Evolutionary conservation across 1,140 invertebrate species (phyloP), one percentile per base, ranked within the genome.

Genomic region (Pseudomyrmex sp.): DNA sequence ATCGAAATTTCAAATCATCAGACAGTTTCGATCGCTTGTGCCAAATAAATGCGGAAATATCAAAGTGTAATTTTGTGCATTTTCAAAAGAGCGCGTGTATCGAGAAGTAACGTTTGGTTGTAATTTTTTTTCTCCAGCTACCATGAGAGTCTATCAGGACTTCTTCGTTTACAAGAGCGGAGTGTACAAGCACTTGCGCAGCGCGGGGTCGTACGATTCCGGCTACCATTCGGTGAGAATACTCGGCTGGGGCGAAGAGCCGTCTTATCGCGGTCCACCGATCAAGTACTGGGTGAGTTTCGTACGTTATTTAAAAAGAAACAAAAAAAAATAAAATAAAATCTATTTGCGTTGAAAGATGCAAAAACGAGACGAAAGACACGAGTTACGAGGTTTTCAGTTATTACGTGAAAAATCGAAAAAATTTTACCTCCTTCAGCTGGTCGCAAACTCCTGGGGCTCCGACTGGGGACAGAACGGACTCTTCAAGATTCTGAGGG

Each of bases 381-480:
- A 46, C 46, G 12, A 63, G 1, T 9, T 65, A 20, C 13, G 15
- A 44, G 10, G 48, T 15, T 20, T 13, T n/a, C 10, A 56, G n/a
- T 23, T 44, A 62, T 23, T 44, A 62, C 2, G 9, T 9, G 23
- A 82, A 62, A 35, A 35, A 35, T 35, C n/a, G 3, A 18, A 62
- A 74, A 18, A 62, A 74, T 63, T 15, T 35, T 35, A 3, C 35
- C 10, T 90, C 83, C 94, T 95, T 68, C 93, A 98, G 98, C 95
- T 98, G 88, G 97, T 97, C 26, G 97, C 97, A 59, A 98, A 99
- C 93, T 98, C 98, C 7, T 99, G 98, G 98, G 98, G 98, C 3
- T 86, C 91, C 0, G 93, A 96, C 54, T 99, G 98, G 98, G 98
- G 98, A 8, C 98, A 99, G 92, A 94, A 96, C 63, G 98, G 98